These are phyloP conservation scores for Sebastes cheni DNA, from an alignment of 2,797 vertebrate genomes.

Conservation along the genomic window DNA sequence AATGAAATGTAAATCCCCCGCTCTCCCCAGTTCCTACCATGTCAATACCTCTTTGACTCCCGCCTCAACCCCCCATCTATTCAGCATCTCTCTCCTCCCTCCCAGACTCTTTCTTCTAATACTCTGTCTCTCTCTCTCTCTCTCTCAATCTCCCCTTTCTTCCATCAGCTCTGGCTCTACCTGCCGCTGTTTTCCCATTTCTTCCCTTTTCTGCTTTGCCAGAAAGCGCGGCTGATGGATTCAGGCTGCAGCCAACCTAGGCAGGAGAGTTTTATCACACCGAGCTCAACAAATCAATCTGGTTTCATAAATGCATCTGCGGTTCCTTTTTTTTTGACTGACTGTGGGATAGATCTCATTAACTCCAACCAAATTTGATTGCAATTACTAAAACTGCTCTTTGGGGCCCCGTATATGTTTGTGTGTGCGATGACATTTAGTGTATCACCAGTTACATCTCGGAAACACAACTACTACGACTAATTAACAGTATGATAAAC, in stretches of 20 bases:
- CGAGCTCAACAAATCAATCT: slow-evolving; percentile 16
- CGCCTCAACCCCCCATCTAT: slow-evolving; percentile 16
- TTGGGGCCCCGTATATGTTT: background rate
- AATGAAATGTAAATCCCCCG: slow-evolving; percentile 69
- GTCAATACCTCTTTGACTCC: slow-evolving; percentile 58
- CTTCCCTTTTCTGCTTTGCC: background rate
- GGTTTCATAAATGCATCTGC: slow-evolving; percentile 20
- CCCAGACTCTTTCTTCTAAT: background rate
- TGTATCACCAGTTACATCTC: background rate
- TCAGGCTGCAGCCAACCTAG: slow-evolving; percentile 1
- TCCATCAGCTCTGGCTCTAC: slow-evolving; percentile 21
- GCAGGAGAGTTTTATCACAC: slow-evolving; percentile 8
- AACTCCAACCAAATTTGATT: slow-evolving; percentile 40
- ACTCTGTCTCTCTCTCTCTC: background rate
- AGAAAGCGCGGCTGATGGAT: slow-evolving; percentile 14
- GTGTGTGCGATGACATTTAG: slow-evolving; percentile 13
- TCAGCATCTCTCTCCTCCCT: slow-evolving; percentile 8
- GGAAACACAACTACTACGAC: slow-evolving; percentile 2
- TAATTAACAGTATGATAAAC: slow-evolving; percentile 37
- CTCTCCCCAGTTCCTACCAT: slow-evolving; percentile 34
- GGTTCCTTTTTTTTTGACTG: background rate
- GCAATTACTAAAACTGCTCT: slow-evolving; percentile 16
- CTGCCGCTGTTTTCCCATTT: slow-evolving; percentile 15
- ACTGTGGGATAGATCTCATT: slow-evolving; percentile 32
- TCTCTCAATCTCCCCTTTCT: background rate